Evolutionary conservation across 2,113 vertebrate species (phyloP).

Genomic region (Egretta garzetta): DNA sequence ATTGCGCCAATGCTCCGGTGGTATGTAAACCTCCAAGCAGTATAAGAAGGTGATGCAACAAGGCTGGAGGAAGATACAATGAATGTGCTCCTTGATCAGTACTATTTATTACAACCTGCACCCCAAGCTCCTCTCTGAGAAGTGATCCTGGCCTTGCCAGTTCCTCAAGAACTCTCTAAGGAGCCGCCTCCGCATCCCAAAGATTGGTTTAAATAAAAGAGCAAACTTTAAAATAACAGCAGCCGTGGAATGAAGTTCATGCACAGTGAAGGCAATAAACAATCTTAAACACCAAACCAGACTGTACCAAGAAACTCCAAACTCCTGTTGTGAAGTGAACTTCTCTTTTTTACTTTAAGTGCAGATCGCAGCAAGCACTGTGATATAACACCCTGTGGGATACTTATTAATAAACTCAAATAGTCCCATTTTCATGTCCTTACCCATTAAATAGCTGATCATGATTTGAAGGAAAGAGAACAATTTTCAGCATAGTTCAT

Average conservation of each 20-base stretch:
- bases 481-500: neutral
- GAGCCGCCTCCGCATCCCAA: neutral
- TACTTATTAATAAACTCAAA: constrained; percentile 61
- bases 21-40: neutral
- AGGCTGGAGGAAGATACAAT: neutral
- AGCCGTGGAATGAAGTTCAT: neutral
- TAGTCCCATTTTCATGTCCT: neutral
- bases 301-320: neutral
- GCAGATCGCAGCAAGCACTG: neutral
- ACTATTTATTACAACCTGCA: neutral
- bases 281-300: constrained; percentile 31
- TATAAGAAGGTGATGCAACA: neutral
- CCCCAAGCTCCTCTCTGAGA: neutral
- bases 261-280: neutral
- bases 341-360: constrained; percentile 28
- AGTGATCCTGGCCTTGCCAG: neutral
- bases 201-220: neutral
- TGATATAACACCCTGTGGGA: neutral
- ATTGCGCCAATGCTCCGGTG: neutral
- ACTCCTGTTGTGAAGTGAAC: constrained; percentile 30
- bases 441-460: constrained; percentile 33
- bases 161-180: neutral
- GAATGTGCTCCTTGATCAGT: neutral
- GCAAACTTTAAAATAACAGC: neutral
- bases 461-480: neutral